These are phyloP conservation scores for Tineola bisselliella DNA, from an alignment of 2,888 invertebrate species.

Conservation along the genomic window DNA sequence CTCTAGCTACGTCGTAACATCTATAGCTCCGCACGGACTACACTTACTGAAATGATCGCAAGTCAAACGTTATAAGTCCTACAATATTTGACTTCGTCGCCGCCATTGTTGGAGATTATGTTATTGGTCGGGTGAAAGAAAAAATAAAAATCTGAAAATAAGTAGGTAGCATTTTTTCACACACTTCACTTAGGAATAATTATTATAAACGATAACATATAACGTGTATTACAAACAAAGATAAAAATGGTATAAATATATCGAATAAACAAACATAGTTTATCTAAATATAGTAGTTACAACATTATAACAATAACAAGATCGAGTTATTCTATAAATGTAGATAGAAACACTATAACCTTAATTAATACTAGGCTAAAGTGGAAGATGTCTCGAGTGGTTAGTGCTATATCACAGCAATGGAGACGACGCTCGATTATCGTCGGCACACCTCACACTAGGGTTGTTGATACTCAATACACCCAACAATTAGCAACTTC, in stretches of 20 bases:
- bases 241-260: constrained; percentile 49
- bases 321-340: constrained; percentile 39
- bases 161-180: constrained; percentile 65
- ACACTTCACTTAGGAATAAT: constrained; percentile 54
- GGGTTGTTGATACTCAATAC: not conserved
- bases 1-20: constrained; percentile 58
- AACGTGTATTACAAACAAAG: constrained; percentile 51
- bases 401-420: constrained; percentile 64
- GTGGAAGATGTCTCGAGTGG: constrained; percentile 56
- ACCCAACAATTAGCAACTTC: not conserved
- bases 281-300: constrained; percentile 51
- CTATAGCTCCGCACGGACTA: constrained; percentile 38
- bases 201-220: constrained; percentile 48
- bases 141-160: constrained; percentile 68
- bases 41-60: constrained; percentile 37
- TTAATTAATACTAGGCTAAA: constrained; percentile 57
- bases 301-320: constrained; percentile 44
- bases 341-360: constrained; percentile 60
- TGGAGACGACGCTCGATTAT: constrained; percentile 29
- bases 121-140: constrained; percentile 61
- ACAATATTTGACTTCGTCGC: not conserved
- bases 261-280: constrained; percentile 39
- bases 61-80: not conserved
- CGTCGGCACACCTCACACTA: not conserved
- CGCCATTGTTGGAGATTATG: constrained; percentile 34